Percentiles rank a stretch among this genome's conserved stretches.
These are phyloP conservation scores for Chrysolina oricalcia DNA, from an alignment of 2,888 invertebrate species.

Conservation along the genomic window DNA sequence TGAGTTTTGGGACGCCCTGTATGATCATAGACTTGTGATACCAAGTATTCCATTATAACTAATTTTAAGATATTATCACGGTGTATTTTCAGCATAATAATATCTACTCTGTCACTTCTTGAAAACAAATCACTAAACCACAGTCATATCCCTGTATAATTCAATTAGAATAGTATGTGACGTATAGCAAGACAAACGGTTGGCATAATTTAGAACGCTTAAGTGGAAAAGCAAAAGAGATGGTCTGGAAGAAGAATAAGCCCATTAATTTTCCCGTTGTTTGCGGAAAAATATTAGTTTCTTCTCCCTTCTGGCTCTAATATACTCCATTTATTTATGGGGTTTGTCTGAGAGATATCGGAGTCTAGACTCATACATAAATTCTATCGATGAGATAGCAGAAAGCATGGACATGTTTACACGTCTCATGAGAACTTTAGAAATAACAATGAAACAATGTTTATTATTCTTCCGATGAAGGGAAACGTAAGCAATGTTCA, in stretches of 20 bases:
- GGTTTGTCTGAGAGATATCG: conserved; percentile 13
- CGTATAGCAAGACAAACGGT: not conserved
- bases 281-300: conserved; percentile 16
- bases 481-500: no score
- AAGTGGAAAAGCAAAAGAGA: not conserved
- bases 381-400: conserved; percentile 5
- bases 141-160: not conserved
- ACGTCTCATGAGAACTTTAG: not conserved
- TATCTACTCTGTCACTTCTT: no score
- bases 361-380: conserved; percentile 32
- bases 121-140: no score
- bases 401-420: not conserved
- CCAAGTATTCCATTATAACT: no score
- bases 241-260: conserved; percentile 6
- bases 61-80: no score
- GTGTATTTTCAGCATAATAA: no score
- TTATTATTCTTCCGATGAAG: no score
- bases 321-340: conserved; percentile 28
- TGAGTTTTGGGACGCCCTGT: no score
- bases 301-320: not conserved
- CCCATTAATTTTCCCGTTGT: conserved; percentile 7
- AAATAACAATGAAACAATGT: not conserved
- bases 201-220: not conserved
- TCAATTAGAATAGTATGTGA: not conserved
- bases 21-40: no score